These are phyloP conservation scores for Phasianus colchicus DNA, from an alignment of 2,113 vertebrate species.

Conservation along the genomic window DNA sequence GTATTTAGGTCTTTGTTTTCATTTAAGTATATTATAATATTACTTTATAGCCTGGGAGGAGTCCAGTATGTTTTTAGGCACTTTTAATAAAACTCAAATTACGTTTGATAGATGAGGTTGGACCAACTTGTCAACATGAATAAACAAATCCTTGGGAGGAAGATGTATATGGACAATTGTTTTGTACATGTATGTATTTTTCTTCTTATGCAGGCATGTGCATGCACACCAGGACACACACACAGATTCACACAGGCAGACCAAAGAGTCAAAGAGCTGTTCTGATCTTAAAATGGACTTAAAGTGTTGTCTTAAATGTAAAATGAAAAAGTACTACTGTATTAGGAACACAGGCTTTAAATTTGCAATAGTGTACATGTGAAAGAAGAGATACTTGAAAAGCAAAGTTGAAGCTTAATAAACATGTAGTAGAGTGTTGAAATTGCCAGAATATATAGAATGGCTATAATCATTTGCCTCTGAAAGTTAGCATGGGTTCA, in stretches of 20 bases:
- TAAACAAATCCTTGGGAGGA: neutral
- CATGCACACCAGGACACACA: neutral
- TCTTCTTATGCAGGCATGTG: neutral
- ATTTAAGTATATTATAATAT: conserved; percentile 39
- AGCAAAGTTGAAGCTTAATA: neutral
- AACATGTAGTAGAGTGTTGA: neutral
- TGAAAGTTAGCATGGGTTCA: fast-evolving
- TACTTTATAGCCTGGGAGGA: conserved; percentile 14
- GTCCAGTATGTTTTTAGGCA: conserved; percentile 31
- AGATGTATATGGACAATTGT: neutral
- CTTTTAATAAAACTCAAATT: neutral
- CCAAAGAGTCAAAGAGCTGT: neutral
- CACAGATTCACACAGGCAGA: neutral
- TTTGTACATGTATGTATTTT: neutral
- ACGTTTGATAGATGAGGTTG: neutral
- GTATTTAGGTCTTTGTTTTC: conserved; percentile 61
- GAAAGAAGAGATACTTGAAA: neutral
- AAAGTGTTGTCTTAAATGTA: neutral
- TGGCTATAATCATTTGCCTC: neutral
- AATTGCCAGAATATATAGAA: neutral
- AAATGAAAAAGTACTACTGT: neutral
- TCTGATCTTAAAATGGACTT: neutral
- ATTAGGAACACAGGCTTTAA: neutral
- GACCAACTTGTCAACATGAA: neutral
- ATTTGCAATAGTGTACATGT: neutral